Percentiles rank a stretch among this genome's conserved stretches.
These are phyloP conservation scores for Pemphigus obesinymphae DNA, from an alignment of 1,140 invertebrate genomes.

Conservation along the genomic window DNA sequence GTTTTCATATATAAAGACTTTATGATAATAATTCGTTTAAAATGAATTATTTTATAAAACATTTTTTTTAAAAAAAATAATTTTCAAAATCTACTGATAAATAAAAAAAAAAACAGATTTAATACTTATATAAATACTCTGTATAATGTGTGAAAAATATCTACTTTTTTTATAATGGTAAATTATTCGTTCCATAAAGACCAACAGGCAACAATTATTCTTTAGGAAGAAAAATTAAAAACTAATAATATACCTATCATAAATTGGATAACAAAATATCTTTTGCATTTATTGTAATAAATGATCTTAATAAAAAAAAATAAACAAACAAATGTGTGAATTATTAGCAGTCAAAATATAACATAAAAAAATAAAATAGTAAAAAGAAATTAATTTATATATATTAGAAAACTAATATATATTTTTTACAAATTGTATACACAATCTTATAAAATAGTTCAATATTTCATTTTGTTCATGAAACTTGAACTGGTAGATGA, in stretches of 20 bases:
- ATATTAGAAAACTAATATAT: conserved; percentile 1
- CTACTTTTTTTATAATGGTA: too few relatives aligned
- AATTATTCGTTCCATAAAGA: not conserved
- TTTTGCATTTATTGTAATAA: not conserved
- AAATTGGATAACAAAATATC: not conserved
- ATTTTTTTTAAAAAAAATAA: too few relatives aligned
- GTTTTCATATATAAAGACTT: too few relatives aligned
- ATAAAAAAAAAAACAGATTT: too few relatives aligned
- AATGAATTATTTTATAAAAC: too few relatives aligned
- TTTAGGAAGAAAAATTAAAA: not conserved
- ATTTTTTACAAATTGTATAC: not conserved
- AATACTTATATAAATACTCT: too few relatives aligned
- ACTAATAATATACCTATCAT: not conserved
- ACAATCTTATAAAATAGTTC: not conserved
- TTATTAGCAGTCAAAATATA: not conserved
- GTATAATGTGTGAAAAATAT: too few relatives aligned
- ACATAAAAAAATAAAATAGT: not conserved
- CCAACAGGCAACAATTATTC: too few relatives aligned
- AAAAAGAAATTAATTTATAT: not conserved
- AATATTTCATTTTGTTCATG: not conserved
- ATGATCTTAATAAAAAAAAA: not conserved
- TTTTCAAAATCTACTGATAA: too few relatives aligned
- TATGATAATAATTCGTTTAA: too few relatives aligned
- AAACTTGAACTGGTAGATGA: not conserved
- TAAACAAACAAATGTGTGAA: not conserved